phyloP scores from a whole-genome alignment of 2,797 vertebrate species.

The Sebastes cheni region DNA sequence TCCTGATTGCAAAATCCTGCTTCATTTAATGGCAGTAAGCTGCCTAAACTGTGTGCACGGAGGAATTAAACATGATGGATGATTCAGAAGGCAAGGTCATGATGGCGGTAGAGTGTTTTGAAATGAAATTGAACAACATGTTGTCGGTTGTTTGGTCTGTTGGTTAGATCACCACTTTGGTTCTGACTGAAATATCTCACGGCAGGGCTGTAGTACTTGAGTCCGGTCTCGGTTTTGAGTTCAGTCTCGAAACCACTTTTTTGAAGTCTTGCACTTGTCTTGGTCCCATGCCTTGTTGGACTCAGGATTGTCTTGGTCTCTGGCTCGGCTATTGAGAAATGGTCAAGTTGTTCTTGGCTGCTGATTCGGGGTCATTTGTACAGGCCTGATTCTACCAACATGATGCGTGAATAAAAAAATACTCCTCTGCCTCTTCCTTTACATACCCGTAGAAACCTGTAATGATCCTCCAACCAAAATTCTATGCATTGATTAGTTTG shows the following conservation, averaged over 20 bases:
- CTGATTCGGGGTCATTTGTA: too few relatives aligned
- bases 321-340: too few relatives aligned
- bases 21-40: conserved; percentile 4
- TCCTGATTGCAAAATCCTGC: background rate
- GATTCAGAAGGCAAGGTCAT: background rate
- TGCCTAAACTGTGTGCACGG: background rate
- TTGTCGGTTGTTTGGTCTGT: background rate
- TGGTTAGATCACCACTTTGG: background rate
- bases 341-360: too few relatives aligned
- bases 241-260: too few relatives aligned
- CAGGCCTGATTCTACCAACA: background rate
- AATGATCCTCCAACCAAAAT: too few relatives aligned
- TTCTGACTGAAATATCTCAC: background rate
- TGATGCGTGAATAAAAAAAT: background rate
- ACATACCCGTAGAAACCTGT: too few relatives aligned
- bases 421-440: background rate
- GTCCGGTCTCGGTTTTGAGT: too few relatives aligned
- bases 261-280: too few relatives aligned
- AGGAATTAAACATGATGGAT: background rate
- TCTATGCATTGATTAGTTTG: too few relatives aligned
- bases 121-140: background rate
- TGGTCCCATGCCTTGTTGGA: too few relatives aligned
- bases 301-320: too few relatives aligned
- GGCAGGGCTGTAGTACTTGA: too few relatives aligned
- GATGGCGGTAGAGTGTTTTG: background rate